Evolutionary conservation across 2,888 invertebrate genomes (phyloP).

Genomic region (Cataglyphis albicans): DNA sequence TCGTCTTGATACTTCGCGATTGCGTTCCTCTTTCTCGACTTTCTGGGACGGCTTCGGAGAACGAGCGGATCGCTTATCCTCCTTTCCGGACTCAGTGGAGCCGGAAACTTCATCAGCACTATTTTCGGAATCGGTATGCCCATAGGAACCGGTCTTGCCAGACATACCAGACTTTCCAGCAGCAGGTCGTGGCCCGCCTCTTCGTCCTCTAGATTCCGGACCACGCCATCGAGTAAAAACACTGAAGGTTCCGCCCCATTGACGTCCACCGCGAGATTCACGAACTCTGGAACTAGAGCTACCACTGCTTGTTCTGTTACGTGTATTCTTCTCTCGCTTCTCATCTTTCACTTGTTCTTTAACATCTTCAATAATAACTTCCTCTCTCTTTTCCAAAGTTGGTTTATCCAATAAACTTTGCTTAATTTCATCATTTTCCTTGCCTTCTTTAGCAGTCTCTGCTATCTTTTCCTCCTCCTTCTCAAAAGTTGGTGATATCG

Average conservation of each 20-base stretch:
- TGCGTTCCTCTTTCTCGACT: constrained; percentile 88
- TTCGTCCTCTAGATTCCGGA: constrained; percentile 85
- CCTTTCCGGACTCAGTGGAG: constrained; percentile 87
- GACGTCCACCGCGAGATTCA: constrained; percentile 85
- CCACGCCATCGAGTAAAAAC: constrained; percentile 86
- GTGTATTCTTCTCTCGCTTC: constrained; percentile 83
- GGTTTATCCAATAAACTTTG: constrained; percentile 81
- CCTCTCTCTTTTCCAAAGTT: constrained; percentile 83
- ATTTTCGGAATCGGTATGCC: constrained; percentile 91
- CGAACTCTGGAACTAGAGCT: constrained; percentile 84
- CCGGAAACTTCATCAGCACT: constrained; percentile 91
- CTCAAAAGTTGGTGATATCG: constrained; percentile 83
- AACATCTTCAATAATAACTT: constrained; percentile 85
- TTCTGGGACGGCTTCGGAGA: constrained; percentile 87
- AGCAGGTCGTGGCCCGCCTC: constrained; percentile 83
- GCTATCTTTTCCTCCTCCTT: constrained; percentile 84
- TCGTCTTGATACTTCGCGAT: constrained; percentile 86
- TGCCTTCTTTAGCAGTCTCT: constrained; percentile 86
- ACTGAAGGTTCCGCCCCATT: constrained; percentile 86
- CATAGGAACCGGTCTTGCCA: constrained; percentile 86
- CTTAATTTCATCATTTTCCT: constrained; percentile 79
- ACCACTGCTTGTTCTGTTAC: constrained; percentile 86
- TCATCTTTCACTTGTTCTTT: constrained; percentile 83
- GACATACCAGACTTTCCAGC: constrained; percentile 83
- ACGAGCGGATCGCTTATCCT: constrained; percentile 87